Conservation (phyloP, 2,113 vertebrate genomes). For the Dinomys branickii region DNA sequence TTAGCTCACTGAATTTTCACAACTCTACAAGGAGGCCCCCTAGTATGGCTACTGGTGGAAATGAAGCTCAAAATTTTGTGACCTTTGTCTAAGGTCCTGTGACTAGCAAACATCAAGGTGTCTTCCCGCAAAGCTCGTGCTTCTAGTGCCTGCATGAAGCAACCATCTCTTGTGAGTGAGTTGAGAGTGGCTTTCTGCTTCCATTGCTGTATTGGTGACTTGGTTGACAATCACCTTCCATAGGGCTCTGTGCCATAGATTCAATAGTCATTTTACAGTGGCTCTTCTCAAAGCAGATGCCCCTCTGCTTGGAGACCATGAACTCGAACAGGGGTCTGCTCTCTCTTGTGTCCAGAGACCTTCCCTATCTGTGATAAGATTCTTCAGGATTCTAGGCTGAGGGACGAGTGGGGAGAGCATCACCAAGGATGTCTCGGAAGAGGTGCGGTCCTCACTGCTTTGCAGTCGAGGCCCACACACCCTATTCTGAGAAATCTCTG, state of each 20-base stretch:
- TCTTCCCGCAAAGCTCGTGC: background rate
- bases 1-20: background rate
- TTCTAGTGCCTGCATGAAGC: fast-evolving
- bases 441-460: background rate
- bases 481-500: background rate
- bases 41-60: background rate
- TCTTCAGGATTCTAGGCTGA: background rate
- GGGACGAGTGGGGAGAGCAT: too few relatives aligned
- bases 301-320: background rate
- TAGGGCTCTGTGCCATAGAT: background rate
- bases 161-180: background rate
- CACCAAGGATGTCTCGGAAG: background rate
- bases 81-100: background rate
- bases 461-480: fast-evolving
- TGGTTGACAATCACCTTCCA: background rate
- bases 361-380: background rate
- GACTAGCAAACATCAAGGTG: background rate
- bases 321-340: background rate
- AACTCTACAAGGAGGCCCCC: background rate
- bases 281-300: background rate
- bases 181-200: background rate
- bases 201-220: background rate
- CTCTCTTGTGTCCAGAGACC: background rate
- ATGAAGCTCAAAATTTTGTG: background rate
- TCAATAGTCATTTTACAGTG: background rate